These are phyloP conservation scores for Drosophila kurseongensis DNA, from an alignment of 1,140 invertebrate species.

Conservation along the genomic window DNA sequence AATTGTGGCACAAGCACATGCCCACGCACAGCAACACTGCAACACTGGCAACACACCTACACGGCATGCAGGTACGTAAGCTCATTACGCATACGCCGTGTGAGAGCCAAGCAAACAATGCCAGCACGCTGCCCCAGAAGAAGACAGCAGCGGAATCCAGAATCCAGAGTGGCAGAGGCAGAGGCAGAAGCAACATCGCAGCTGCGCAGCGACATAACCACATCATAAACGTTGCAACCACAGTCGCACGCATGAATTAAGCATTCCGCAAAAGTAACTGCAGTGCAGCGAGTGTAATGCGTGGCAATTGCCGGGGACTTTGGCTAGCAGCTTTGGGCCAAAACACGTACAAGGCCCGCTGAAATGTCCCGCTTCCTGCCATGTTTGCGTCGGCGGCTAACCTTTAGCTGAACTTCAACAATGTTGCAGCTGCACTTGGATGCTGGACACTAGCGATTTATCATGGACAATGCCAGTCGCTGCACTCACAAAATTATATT, in stretches of 20 bases:
- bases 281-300: conserved; percentile 54
- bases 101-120: conserved; percentile 68
- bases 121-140: conserved; percentile 24
- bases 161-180: conserved; percentile 38
- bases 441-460: conserved; percentile 26
- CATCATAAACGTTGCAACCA: conserved; percentile 77
- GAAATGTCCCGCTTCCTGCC: conserved; percentile 19
- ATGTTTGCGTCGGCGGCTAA: conserved; percentile 64
- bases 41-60: conserved; percentile 28
- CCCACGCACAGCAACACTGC: conserved; percentile 25
- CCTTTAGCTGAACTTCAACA: conserved; percentile 51
- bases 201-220: conserved; percentile 47
- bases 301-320: conserved; percentile 56
- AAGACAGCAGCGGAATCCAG: conserved; percentile 47
- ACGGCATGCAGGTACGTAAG: conserved; percentile 48
- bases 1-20: conserved; percentile 65
- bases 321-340: conserved; percentile 32
- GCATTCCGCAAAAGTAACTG: conserved; percentile 78
- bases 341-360: conserved; percentile 41
- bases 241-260: conserved; percentile 79
- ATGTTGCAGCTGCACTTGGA: conserved; percentile 34
- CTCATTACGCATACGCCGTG: conserved; percentile 78
- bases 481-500: conserved; percentile 1
- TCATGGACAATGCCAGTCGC: conserved; percentile 12
- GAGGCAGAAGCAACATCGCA: conserved; percentile 1